These are phyloP conservation scores for Lepidurus packardi DNA, from an alignment of 1,140 invertebrate genomes.

Conservation along the genomic window DNA sequence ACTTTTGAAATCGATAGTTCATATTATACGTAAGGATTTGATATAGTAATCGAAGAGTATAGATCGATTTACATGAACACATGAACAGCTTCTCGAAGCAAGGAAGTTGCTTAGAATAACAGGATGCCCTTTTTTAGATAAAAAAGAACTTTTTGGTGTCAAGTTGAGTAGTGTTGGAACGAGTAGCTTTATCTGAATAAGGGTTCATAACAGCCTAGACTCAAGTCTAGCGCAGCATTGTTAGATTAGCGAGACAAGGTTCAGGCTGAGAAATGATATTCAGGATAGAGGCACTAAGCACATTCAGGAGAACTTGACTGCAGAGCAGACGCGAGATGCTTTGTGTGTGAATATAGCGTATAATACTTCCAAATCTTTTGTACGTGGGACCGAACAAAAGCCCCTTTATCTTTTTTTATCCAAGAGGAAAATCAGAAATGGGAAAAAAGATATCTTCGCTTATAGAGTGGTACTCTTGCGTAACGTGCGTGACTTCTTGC, in stretches of 20 bases:
- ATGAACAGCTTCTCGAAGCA: too few species aligned
- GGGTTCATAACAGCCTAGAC: neutral
- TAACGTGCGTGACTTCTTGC: constrained; percentile 12
- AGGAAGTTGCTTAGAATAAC: too few species aligned
- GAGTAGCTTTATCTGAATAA: neutral
- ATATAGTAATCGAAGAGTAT: too few species aligned
- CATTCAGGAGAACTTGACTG: neutral
- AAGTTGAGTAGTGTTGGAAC: too few species aligned
- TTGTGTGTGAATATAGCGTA: neutral
- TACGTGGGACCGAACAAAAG: too few species aligned
- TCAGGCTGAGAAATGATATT: neutral
- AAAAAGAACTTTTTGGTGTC: neutral
- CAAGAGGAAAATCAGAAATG: neutral
- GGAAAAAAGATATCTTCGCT: neutral
- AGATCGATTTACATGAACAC: too few species aligned
- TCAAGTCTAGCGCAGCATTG: neutral
- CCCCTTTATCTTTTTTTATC: neutral
- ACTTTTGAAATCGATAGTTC: too few species aligned
- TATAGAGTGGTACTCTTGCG: neutral
- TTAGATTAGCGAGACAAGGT: neutral
- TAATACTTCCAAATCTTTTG: too few species aligned
- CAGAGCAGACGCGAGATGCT: constrained; percentile 3
- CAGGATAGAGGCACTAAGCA: neutral
- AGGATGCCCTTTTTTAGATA: too few species aligned
- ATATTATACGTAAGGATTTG: too few species aligned